A percentile compares a stretch with the other conserved stretches of the same genome.
phyloP scores from a whole-genome alignment of 2,888 invertebrate species.

The Callimorpha dominula region DNA sequence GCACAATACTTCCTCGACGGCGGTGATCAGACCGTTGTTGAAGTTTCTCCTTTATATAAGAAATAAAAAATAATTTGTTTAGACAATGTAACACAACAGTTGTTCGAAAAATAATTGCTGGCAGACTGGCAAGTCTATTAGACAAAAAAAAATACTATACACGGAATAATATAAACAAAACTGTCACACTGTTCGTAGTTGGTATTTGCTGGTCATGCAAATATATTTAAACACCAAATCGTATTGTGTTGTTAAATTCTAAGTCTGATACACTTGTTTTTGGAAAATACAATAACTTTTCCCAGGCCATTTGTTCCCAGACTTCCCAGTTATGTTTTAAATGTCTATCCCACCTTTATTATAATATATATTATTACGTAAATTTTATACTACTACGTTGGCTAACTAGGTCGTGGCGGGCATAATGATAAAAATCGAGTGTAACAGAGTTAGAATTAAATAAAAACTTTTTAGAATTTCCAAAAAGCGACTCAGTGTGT shows the following conservation, averaged over 20 bases:
- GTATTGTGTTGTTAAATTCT: neutral
- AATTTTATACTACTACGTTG: neutral
- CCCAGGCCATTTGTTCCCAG: neutral
- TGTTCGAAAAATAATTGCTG: too few species aligned
- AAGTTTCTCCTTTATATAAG: slow-evolving; percentile 56
- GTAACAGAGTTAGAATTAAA: too few species aligned
- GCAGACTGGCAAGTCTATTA: too few species aligned
- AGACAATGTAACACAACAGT: neutral
- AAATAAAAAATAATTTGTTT: neutral
- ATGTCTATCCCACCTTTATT: neutral
- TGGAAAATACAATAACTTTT: neutral
- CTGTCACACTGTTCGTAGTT: neutral
- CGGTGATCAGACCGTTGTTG: slow-evolving; percentile 67
- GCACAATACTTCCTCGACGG: slow-evolving; percentile 75
- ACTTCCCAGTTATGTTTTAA: neutral
- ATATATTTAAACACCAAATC: neutral
- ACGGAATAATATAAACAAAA: too few species aligned
- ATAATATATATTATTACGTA: neutral
- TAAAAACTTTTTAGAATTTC: too few species aligned
- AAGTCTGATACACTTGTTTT: neutral
- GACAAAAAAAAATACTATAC: too few species aligned
- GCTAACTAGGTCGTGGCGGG: too few species aligned
- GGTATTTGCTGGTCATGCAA: neutral
- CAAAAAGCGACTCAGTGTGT: too few species aligned
- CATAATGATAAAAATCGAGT: too few species aligned